Conservation (phyloP, 2,113 vertebrate genomes). For the Panthera leo region DNA sequence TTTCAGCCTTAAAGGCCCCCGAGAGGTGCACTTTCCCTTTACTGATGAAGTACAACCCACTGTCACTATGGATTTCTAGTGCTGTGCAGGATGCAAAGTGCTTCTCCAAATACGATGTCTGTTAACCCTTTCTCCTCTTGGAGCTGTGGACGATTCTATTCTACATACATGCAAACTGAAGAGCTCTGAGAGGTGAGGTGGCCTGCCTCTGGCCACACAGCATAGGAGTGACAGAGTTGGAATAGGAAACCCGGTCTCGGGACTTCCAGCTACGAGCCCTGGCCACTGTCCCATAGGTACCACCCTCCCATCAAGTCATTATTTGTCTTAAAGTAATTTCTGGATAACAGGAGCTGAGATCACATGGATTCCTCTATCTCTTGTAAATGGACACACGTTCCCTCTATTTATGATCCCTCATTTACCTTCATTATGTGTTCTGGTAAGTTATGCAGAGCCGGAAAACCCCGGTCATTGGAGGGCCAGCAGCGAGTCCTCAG, state of each 20-base stretch:
- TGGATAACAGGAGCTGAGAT: background rate
- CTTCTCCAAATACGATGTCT: background rate
- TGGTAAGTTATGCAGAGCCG: background rate
- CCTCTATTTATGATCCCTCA: background rate
- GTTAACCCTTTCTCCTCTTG: background rate
- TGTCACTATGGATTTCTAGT: background rate
- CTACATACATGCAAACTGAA: background rate
- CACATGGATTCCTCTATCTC: background rate
- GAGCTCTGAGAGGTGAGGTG: background rate
- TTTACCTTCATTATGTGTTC: background rate
- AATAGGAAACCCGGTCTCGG: background rate
- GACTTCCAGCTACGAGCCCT: background rate
- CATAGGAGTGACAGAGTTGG: background rate
- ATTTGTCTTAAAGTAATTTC: constrained; percentile 5
- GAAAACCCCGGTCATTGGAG: background rate
- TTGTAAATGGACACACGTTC: background rate
- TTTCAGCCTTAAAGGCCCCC: background rate
- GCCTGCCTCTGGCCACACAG: background rate
- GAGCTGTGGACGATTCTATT: background rate
- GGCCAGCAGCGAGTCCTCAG: background rate
- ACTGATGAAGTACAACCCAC: background rate
- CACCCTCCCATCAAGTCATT: background rate
- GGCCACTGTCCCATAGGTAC: background rate
- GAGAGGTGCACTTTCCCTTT: background rate
- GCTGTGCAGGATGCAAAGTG: background rate